Evolutionary conservation across 2,888 invertebrate genomes (phyloP), one percentile per base, ranked within the genome.

Genomic region (Dryocosmus kuriphilus): DNA sequence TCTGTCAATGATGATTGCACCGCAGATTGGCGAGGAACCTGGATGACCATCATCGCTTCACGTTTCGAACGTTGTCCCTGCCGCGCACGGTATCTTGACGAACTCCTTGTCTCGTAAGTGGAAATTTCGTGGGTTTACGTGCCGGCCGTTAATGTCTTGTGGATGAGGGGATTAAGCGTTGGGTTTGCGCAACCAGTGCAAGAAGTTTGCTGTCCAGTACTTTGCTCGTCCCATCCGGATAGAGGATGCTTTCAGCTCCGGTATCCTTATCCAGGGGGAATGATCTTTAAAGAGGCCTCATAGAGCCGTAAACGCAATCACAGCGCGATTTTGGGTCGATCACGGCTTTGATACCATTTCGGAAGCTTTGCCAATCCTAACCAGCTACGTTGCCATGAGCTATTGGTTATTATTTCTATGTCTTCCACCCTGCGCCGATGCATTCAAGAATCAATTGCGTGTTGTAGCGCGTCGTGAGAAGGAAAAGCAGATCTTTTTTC

Each of bases 41-140:
- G 97, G 87, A 99, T 98, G 14, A 99, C 94, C 93, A 98, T 97
- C 14, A 97, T 96, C 0, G 99, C 98, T 92, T 99, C 99, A 9
- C 97, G 97, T 92, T 99, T 99, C 11, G n/a, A n/a, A 99, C 98
- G 93, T 99, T 98, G 89, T 99, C n/a, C 98, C 91, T 99, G 99
- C 86, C 97, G 96, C 99, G n/a, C 99, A 99, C 0, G 98, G 97
- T 74, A 97, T 96, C 92, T 98, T 98, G 79, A 96, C 95, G 89
- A 99, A 98, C 90, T 99, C 99, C 91, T 98, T 99, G 84, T 99
- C 98, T 79, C 96, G 94, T 85, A 99, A 92, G n/a, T n/a, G 82
- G 96, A 97, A 78, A 99, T 97, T 93, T 99, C 98, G 90, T 98
- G 98, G 2, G 99, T 98, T 93, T 98, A 99, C 97, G 91, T 99